Conservation (phyloP, 2,888 invertebrate species). For the Tinea trinotella region DNA sequence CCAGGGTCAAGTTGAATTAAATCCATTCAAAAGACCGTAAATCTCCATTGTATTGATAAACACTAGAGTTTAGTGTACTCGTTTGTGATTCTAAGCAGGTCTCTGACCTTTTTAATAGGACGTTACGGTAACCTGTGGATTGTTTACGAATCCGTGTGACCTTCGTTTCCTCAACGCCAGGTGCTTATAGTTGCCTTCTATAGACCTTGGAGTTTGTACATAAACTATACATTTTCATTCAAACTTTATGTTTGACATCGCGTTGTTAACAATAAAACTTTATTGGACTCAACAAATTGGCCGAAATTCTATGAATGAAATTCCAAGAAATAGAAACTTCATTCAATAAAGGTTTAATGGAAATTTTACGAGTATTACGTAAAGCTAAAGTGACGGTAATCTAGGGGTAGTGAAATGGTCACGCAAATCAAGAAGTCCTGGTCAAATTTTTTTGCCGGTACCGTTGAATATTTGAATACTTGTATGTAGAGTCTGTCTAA, state of each 20-base stretch:
- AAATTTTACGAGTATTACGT: no score
- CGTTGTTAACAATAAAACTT: neutral
- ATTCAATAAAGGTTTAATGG: no score
- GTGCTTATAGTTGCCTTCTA: neutral
- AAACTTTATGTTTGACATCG: neutral
- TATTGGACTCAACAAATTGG: no score
- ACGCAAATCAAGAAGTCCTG: no score
- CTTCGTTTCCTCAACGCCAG: neutral
- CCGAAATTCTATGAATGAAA: no score
- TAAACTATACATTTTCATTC: neutral
- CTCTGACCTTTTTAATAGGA: neutral
- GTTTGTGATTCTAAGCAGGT: neutral
- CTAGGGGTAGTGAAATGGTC: no score
- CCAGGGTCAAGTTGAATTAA: neutral
- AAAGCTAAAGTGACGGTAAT: no score
- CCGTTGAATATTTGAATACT: no score
- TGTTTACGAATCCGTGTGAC: constrained; percentile 5
- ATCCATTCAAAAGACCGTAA: neutral
- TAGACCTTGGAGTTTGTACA: neutral
- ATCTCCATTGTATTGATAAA: neutral
- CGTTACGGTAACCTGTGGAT: constrained; percentile 2
- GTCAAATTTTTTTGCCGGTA: no score
- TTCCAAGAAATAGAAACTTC: no score
- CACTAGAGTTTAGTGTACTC: neutral
- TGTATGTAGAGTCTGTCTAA: no score